Evolutionary conservation across 2,113 vertebrate species (phyloP), one percentile per base, ranked within the genome.

Genomic region (Acanthisitta chloris): DNA sequence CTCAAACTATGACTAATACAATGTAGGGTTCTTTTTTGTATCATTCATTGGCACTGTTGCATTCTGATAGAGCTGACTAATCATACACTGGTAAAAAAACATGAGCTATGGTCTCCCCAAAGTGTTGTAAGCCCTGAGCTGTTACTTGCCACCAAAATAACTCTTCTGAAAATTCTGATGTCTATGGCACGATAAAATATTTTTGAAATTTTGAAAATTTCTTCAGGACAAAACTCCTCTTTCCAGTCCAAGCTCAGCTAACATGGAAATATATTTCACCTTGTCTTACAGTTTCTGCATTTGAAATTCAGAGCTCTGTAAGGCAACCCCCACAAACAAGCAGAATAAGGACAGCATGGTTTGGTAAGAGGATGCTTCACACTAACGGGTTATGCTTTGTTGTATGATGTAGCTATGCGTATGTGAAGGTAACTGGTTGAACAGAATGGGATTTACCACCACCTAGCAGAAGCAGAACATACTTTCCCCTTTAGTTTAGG

Each of bases 241-340:
- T 78, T 70, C 34, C 64, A 79, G 18, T n/a, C 61, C 57, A 69
- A 38, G 52, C 17, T 51, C 36, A 64, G 43, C 0, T 85, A 52
- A 76, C 48, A 36, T 38, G 9, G 49, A 71, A 64, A 76, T 59
- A 34, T 6, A 33, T 20, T 67, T 81, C 18, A 38, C 17, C 17
- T 61, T 18, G 62, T 17, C 57, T 45, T 70, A 57, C 6, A 23
- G 14, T n/a, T 70, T 40, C 69, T 81, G 38, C 40, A 58, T 85
- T 81, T 57, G 61, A 64, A 92, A 79, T 54, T 33, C 74, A 71
- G 43, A 71, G 24, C 16, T 87, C 70, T 62, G 17, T 33, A 67
- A 58, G 34, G 52, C 1, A 2, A n/a, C n/a, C n/a, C n/a, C 20
- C 29, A 55, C 0, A 1, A 69, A 6, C 12, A 40, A 73, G 24